phyloP scores from a whole-genome alignment of 2,113 vertebrate species.

The Burhinus oedicnemus region DNA sequence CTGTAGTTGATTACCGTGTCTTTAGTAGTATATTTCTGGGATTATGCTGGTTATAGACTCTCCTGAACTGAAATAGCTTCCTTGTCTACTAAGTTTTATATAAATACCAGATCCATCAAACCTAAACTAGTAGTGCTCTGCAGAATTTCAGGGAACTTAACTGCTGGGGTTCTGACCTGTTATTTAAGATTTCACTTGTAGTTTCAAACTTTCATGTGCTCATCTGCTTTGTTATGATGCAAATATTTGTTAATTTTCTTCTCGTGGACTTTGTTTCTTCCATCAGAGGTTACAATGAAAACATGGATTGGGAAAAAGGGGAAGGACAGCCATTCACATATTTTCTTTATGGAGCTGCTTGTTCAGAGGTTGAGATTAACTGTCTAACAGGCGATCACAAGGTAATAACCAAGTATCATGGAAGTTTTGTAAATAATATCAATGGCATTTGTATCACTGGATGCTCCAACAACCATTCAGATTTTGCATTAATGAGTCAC shows the following conservation, averaged over 20 bases:
- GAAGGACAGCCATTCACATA: constrained; percentile 84
- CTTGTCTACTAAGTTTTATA: background rate
- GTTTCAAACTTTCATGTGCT: background rate
- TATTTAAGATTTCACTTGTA: background rate
- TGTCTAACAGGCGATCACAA: constrained; percentile 89
- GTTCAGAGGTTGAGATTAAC: constrained; percentile 91
- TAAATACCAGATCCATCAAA: background rate
- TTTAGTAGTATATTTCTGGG: background rate
- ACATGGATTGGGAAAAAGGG: constrained; percentile 87
- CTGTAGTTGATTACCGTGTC: background rate
- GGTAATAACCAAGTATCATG: constrained; percentile 67
- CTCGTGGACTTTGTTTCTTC: background rate
- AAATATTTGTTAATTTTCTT: background rate
- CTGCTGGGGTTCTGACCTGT: background rate
- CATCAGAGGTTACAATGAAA: constrained; percentile 79
- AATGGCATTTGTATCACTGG: background rate
- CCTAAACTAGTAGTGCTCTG: background rate
- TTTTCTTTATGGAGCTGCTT: constrained; percentile 83
- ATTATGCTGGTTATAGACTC: background rate
- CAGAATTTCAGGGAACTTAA: background rate
- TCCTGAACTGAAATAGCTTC: background rate
- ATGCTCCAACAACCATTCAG: background rate
- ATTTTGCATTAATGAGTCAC: background rate
- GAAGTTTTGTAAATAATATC: background rate
- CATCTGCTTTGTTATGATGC: background rate